These are phyloP conservation scores for Formica exsecta DNA, from an alignment of 1,140 invertebrate genomes.

Conservation along the genomic window DNA sequence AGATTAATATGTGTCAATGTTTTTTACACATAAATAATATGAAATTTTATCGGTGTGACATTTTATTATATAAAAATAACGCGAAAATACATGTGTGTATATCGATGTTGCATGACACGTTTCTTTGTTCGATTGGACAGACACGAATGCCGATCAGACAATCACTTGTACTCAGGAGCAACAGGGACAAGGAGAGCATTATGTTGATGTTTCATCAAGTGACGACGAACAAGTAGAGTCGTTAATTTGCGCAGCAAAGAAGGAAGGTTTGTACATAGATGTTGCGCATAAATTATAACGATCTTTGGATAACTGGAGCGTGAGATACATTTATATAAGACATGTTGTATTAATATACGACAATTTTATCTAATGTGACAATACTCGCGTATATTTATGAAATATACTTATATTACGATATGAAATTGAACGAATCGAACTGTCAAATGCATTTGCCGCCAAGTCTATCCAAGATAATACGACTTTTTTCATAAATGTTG, in stretches of 20 bases:
- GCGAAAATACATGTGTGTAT: background rate
- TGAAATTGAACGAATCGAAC: background rate
- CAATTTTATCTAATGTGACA: background rate
- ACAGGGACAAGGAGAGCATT: constrained; percentile 74
- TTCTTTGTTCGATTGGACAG: constrained; percentile 73
- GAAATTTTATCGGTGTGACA: background rate
- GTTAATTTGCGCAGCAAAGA: constrained; percentile 81
- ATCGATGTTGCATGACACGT: constrained; percentile 76
- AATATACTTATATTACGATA: background rate
- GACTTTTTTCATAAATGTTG: constrained; percentile 58
- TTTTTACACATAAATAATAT: background rate
- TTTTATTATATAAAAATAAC: background rate
- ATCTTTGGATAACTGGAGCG: constrained; percentile 20
- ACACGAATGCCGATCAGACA: constrained; percentile 77
- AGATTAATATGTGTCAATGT: background rate
- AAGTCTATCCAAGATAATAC: constrained; percentile 10
- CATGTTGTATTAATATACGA: background rate
- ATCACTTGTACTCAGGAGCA: constrained; percentile 70
- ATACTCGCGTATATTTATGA: background rate
- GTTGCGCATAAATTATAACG: background rate
- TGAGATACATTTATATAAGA: constrained; percentile 12
- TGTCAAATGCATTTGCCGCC: background rate
- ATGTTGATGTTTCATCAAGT: constrained; percentile 79
- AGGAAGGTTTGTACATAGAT: constrained; percentile 79
- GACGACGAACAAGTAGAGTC: constrained; percentile 84